Base-by-base conservation (phyloP, 2,797 vertebrate genomes). In the Mico argentatus region DNA sequence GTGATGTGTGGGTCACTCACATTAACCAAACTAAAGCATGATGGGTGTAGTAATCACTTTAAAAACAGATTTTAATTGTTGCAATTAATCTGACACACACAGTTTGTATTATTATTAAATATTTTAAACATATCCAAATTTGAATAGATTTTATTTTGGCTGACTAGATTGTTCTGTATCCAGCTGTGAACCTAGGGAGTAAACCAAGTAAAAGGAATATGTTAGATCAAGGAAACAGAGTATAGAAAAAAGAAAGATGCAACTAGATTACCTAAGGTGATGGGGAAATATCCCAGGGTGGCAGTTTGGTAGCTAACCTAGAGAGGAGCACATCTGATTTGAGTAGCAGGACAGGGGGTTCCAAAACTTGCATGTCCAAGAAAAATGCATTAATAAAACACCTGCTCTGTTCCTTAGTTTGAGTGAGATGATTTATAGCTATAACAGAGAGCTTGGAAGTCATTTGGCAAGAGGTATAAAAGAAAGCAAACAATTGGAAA, bases 121-220 rank as follows among this genome's bases (percentile, higher is more conserved):
- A 95, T 39, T 91, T 85, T 80, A 88, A 88, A 44, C 27, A 82
- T 85, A 64, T 86, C 67, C 70, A 90, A 92, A 88, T 24, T 86
- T 52, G 41, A 67, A 67, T 77, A 12, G 77, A 52, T 86, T 70
- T 92, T 94, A 55, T 92, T 84, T 88, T 81, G 64, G 8, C n/a
- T 94, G 27, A 92, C 61, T 67, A 52, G n/a, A 73, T 33, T 67
- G 2, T 85, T 88, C 52, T 90, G 39, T 79, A 61, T 33, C 4
- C 3, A 67, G 55, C 46, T 90, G 22, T 72, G 77, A 94, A 72
- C 1, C 50, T 20, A 83, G 89, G 87, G 26, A 33, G 24, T 72
- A 85, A 93, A 79, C 3, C 41, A 87, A 88, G 48, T 82, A 44
- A 88, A 96, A 76, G 9, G 44, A 83, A 75, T 13, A 90, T 90